These are phyloP conservation scores for Peromyscus melanophrys DNA, from an alignment of 2,797 vertebrate species.

Conservation along the genomic window DNA sequence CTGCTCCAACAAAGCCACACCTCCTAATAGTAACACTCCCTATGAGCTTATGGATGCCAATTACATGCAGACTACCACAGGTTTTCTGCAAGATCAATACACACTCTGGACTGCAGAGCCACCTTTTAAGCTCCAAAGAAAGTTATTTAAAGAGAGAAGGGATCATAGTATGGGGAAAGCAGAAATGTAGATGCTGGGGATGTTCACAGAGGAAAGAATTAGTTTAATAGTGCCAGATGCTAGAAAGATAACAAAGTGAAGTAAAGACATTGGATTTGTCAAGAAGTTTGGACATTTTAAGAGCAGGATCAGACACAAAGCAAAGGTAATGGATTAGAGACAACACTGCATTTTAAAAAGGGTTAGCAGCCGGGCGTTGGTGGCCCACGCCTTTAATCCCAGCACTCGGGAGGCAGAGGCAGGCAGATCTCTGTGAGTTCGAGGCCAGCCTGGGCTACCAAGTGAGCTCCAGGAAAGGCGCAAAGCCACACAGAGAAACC, in stretches of 20 bases:
- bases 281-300: conserved; percentile 15
- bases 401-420: too few relatives aligned
- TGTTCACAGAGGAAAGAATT: conserved; percentile 12
- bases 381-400: too few relatives aligned
- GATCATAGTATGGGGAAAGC: background rate
- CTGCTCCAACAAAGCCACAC: background rate
- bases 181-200: background rate
- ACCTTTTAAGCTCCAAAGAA: background rate
- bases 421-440: too few relatives aligned
- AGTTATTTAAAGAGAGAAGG: conserved; percentile 17
- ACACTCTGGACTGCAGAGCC: background rate
- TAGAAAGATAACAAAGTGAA: conserved; percentile 1
- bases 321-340: background rate
- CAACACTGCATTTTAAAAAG: conserved; percentile 11
- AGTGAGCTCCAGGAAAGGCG: too few relatives aligned
- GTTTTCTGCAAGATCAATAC: background rate
- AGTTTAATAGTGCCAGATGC: background rate
- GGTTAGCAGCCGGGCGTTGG: too few relatives aligned
- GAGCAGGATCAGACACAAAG: background rate
- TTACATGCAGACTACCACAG: background rate
- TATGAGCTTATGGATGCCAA: background rate
- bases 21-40: background rate
- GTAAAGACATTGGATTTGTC: background rate
- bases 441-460: too few relatives aligned
- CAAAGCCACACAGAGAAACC: too few relatives aligned